A percentile compares a stretch with the other conserved stretches of the same genome.
phyloP scores from a whole-genome alignment of 2,113 vertebrate genomes.

The Thoracochromis brauschi region DNA sequence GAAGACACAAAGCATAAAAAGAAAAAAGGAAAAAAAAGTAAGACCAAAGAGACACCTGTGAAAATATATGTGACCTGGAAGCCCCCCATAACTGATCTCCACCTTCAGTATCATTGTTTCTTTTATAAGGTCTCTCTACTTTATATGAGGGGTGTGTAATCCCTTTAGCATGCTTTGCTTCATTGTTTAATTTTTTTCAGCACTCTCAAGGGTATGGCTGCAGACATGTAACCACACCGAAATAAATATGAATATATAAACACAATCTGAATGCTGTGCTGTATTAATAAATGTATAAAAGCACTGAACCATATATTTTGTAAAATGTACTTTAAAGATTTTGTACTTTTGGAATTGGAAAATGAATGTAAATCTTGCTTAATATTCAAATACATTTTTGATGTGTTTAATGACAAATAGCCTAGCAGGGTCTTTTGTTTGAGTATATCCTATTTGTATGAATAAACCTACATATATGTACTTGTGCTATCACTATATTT shows the following conservation, averaged over 20 bases:
- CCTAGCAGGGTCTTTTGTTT: neutral
- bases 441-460: neutral
- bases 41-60: neutral
- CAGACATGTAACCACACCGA: neutral
- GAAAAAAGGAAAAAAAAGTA: neutral
- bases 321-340: neutral
- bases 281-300: neutral
- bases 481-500: neutral
- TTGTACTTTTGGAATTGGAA: neutral
- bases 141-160: neutral
- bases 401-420: neutral
- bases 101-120: neutral
- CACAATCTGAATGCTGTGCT: neutral
- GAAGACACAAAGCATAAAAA: neutral
- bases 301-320: neutral
- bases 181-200: neutral
- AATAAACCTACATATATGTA: neutral
- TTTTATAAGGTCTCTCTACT: neutral
- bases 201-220: neutral
- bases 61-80: neutral
- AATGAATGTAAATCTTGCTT: neutral
- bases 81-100: constrained; percentile 4
- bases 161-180: neutral
- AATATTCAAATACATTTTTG: neutral
- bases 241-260: neutral